phyloP scores from a whole-genome alignment of 1,140 invertebrate species.

The Hesperophylax magnus region DNA sequence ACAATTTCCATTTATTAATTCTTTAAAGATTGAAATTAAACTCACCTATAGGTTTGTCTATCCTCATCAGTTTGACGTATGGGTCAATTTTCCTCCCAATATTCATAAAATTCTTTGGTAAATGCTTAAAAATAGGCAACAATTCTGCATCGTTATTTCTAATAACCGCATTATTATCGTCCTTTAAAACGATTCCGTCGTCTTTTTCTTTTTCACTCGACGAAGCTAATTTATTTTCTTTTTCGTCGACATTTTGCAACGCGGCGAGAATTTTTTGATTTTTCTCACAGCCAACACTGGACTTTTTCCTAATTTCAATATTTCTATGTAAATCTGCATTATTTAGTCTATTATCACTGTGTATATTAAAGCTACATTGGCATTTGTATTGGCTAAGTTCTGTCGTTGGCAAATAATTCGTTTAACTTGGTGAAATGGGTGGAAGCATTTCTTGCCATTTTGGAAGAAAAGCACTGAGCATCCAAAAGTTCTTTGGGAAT shows the following conservation, averaged over 20 bases:
- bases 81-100: conserved; percentile 70
- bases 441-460: not conserved
- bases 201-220: not conserved
- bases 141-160: not conserved
- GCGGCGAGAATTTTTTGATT: not conserved
- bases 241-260: not conserved
- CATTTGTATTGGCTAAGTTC: not conserved
- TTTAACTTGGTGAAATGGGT: not conserved
- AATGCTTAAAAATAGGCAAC: not conserved
- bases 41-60: conserved; percentile 94
- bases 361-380: not conserved
- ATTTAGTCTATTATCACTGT: conserved; percentile 16
- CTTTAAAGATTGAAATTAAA: conserved; percentile 34
- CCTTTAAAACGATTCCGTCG: no score
- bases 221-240: not conserved
- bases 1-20: no score
- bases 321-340: not conserved
- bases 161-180: not conserved
- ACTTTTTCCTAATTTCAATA: not conserved
- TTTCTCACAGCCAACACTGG: not conserved
- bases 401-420: not conserved
- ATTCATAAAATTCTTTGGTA: conserved; percentile 22
- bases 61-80: conserved; percentile 90
- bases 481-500: not conserved
- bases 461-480: not conserved